Evolutionary conservation across 2,113 vertebrate genomes (phyloP), one percentile per base, ranked within the genome.

Genomic region (Cololabis saira): DNA sequence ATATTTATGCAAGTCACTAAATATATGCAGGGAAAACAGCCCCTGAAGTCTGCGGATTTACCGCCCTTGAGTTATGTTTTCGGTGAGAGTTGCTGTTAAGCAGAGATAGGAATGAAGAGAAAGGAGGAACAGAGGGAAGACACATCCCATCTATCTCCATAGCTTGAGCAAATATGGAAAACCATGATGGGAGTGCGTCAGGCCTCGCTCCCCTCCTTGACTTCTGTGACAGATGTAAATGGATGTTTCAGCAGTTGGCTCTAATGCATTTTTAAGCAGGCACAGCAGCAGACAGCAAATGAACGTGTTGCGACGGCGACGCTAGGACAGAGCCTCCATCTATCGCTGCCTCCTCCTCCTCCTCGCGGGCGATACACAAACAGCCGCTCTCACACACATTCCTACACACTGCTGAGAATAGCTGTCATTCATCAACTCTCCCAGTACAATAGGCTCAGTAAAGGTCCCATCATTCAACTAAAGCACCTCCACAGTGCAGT

Each of bases 181-280:
- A 27, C 40, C 42, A 54, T 83, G 79, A 79, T 84, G 51, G 70
- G 76, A 65, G 65, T 8, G 62, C 18, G 6, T 11, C 5, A 33
- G 65, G 53, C 72, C 71, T 44, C 47, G 54, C 55, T 24, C 61
- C 66, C 71, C 64, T 67, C 80, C 56, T 75, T 74, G 66, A 64
- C 64, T 64, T 47, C 42, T 64, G 11, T 87, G 84, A 88, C 84
- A 87, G 81, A 88, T 92, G 87, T 87, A 83, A 90, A 86, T 87
- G 74, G 82, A 80, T 81, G 83, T 82, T 82, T 77, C 80, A 90
- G 78, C 84, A 79, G 84, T 87, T 68, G 82, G 73, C 75, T 85
- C 64, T 83, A 81, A 88, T 92, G 87, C 87, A 91, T 91, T 93
- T 92, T 92, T 91, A 93, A 93, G 90, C 83, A 90, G 83, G 70